A percentile compares a stretch with the other conserved stretches of the same genome.
Evolutionary conservation across 1,140 invertebrate species (phyloP).

Genomic region (Spodoptera frugiperda): DNA sequence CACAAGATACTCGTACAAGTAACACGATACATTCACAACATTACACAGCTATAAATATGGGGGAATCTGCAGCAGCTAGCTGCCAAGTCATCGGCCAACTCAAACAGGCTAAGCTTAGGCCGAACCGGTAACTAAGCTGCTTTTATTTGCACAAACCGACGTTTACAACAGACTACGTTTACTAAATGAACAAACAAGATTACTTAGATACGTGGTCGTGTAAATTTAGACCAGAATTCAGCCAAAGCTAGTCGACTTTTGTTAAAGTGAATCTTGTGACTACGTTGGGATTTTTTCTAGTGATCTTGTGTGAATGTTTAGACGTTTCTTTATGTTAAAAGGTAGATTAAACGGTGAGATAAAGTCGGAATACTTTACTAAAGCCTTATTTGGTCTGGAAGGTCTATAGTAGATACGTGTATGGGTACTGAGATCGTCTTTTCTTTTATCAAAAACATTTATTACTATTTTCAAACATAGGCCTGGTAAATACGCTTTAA

Average conservation of each 20-base stretch:
- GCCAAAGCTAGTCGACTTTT: not conserved
- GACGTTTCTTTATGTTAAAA: too few relatives aligned
- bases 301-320: too few relatives aligned
- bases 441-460: too few relatives aligned
- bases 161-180: slow-evolving; percentile 2
- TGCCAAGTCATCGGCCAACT: slow-evolving; percentile 22
- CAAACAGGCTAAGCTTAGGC: slow-evolving; percentile 25
- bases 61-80: slow-evolving; percentile 3
- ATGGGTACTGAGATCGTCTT: too few relatives aligned
- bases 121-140: slow-evolving; percentile 20
- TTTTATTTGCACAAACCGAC: slow-evolving; percentile 16
- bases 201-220: not conserved
- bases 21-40: not conserved
- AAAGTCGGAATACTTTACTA: too few relatives aligned
- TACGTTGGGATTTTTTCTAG: too few relatives aligned
- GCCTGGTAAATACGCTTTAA: too few relatives aligned
- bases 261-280: not conserved
- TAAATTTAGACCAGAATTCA: not conserved
- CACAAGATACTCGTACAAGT: not conserved
- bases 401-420: too few relatives aligned
- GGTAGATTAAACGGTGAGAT: too few relatives aligned
- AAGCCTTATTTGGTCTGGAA: too few relatives aligned
- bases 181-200: slow-evolving; percentile 20
- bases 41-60: slow-evolving; percentile 12
- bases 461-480: too few relatives aligned